Conservation (phyloP, 1,140 invertebrate genomes). For the Drosophila pruinosa region DNA sequence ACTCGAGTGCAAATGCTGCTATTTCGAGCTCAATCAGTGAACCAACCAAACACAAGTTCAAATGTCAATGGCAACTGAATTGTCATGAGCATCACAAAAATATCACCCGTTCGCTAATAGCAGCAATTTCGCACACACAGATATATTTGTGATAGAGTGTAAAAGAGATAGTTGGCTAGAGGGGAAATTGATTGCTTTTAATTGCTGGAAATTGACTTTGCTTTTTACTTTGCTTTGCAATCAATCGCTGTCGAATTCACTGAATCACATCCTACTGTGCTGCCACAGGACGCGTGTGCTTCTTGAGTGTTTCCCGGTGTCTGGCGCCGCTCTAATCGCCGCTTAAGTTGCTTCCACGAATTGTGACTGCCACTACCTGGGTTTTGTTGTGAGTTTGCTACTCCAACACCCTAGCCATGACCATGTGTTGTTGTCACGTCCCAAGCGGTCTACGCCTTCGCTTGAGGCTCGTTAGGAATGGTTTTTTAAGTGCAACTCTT, state of each 20-base stretch:
- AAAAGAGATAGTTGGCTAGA: background rate
- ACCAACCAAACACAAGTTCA: slow-evolving; percentile 58
- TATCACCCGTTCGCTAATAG: slow-evolving; percentile 56
- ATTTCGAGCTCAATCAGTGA: slow-evolving; percentile 25
- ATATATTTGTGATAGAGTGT: slow-evolving; percentile 28
- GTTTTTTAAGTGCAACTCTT: slow-evolving; percentile 42
- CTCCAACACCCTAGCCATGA: no score
- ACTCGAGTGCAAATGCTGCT: slow-evolving; percentile 3
- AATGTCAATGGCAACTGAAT: slow-evolving; percentile 80
- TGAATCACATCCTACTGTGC: background rate
- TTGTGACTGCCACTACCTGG: slow-evolving; percentile 15
- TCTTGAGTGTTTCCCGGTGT: background rate
- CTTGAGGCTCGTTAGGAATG: slow-evolving; percentile 20
- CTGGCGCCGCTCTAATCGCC: slow-evolving; percentile 37
- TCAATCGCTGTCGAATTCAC: background rate
- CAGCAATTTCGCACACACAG: slow-evolving; percentile 55
- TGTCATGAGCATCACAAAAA: slow-evolving; percentile 46
- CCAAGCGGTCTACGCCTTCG: background rate
- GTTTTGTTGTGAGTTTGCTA: no score
- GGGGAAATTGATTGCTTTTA: slow-evolving; percentile 36
- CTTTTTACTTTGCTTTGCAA: slow-evolving; percentile 4
- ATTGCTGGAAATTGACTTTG: slow-evolving; percentile 33
- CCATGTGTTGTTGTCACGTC: slow-evolving; percentile 46
- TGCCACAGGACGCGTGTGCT: slow-evolving; percentile 2
- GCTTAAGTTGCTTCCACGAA: slow-evolving; percentile 27